Evolutionary conservation across 2,888 invertebrate genomes (phyloP).

Genomic region (Pandemis corylana): DNA sequence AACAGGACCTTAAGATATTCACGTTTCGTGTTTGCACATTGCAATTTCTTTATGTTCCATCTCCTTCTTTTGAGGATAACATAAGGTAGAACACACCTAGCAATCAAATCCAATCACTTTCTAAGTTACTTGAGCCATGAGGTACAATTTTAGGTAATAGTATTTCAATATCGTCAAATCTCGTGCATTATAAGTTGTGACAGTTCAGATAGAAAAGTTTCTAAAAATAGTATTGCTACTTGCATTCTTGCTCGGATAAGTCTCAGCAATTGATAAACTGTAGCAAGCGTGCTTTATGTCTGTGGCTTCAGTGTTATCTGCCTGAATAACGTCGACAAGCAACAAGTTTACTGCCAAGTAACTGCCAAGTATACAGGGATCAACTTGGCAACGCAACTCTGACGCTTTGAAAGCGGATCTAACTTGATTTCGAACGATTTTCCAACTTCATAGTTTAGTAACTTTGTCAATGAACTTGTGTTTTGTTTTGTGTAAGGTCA

Average conservation of each 20-base stretch:
- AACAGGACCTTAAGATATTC: too few relatives aligned
- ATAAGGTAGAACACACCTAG: too few relatives aligned
- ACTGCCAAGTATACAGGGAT: conserved; percentile 65
- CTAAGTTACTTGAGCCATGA: too few relatives aligned
- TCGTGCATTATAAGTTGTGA: background rate
- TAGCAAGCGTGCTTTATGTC: conserved; percentile 30
- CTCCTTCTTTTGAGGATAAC: too few relatives aligned
- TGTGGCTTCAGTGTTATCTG: conserved; percentile 61
- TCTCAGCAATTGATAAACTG: conserved; percentile 7
- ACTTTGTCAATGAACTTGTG: conserved; percentile 16
- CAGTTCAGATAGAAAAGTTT: background rate
- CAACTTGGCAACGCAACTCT: conserved; percentile 42
- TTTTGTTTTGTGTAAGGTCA: background rate
- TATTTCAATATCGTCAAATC: too few relatives aligned
- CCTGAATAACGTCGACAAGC: conserved; percentile 59
- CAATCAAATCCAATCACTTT: too few relatives aligned
- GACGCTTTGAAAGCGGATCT: conserved; percentile 35
- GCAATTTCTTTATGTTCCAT: too few relatives aligned
- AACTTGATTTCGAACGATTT: conserved; percentile 30
- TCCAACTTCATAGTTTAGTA: conserved; percentile 21
- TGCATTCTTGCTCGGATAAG: background rate
- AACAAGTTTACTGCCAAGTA: conserved; percentile 73
- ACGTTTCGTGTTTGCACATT: too few relatives aligned
- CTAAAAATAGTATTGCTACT: background rate
- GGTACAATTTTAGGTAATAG: too few relatives aligned